These are phyloP conservation scores for Progne subis DNA, from an alignment of 2,113 vertebrate genomes.

Conservation along the genomic window DNA sequence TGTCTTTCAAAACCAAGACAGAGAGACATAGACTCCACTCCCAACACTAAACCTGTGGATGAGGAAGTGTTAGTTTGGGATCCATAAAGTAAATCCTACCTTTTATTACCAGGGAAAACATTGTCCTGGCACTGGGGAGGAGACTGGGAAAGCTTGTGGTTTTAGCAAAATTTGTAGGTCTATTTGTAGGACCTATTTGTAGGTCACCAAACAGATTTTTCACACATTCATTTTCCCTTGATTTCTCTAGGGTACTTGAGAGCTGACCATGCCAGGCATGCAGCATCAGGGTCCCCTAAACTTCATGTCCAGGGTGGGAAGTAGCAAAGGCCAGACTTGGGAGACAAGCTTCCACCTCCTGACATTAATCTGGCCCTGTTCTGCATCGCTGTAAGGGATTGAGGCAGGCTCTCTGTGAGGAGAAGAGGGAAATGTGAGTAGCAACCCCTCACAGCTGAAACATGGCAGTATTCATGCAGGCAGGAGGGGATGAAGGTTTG, in stretches of 20 bases:
- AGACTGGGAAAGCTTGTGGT: neutral
- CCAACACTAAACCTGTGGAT: neutral
- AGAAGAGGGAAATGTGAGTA: neutral
- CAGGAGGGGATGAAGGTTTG: fast-evolving
- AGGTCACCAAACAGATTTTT: neutral
- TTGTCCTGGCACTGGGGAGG: neutral
- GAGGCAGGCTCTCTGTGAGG: neutral
- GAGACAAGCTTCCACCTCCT: neutral
- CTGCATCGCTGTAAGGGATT: neutral
- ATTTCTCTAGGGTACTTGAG: neutral
- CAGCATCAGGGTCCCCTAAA: neutral
- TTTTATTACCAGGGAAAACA: neutral
- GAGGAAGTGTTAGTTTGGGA: neutral
- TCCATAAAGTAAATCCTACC: neutral
- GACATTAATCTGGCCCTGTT: neutral
- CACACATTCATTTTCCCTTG: neutral
- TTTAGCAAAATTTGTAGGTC: neutral
- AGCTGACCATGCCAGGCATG: neutral
- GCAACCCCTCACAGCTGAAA: neutral
- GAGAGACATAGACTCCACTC: neutral
- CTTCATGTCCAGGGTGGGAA: fast-evolving
- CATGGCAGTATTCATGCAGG: neutral
- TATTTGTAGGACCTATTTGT: neutral
- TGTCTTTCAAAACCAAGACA: too few species aligned
- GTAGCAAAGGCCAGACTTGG: neutral